Evolutionary conservation across 1,140 invertebrate genomes (phyloP).

Genomic region (Delia radicum): DNA sequence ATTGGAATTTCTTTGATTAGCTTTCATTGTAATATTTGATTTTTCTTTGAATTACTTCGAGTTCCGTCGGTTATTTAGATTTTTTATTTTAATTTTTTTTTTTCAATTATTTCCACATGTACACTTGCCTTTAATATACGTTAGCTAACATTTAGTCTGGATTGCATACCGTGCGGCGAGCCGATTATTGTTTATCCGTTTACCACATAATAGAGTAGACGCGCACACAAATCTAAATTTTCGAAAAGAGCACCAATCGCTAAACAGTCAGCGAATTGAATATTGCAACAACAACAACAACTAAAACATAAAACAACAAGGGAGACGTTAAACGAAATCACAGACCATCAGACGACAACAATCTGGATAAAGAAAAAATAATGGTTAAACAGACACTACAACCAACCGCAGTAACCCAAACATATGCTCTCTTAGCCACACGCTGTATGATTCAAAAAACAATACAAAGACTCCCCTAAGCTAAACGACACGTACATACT

Average conservation of each 20-base stretch:
- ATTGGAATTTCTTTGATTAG: too few relatives aligned
- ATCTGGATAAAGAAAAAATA: not conserved
- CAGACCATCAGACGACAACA: conserved; percentile 8
- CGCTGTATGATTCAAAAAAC: not conserved
- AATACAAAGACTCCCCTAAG: not conserved
- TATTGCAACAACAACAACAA: not conserved
- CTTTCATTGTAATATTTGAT: too few relatives aligned
- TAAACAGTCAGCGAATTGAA: not conserved
- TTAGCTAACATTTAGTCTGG: too few relatives aligned
- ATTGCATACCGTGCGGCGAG: not conserved
- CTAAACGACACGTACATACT: not conserved
- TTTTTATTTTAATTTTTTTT: too few relatives aligned
- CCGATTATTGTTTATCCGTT: not conserved
- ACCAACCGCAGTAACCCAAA: not conserved
- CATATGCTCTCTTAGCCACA: not conserved
- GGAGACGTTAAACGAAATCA: not conserved
- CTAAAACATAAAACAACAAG: not conserved
- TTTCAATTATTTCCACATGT: too few relatives aligned
- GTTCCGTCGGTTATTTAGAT: not conserved
- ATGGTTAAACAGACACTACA: not conserved
- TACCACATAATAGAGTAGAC: not conserved
- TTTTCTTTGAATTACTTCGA: not conserved
- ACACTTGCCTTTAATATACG: too few relatives aligned
- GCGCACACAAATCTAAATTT: conserved; percentile 10
- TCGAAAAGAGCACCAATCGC: not conserved